Evolutionary conservation across 1,140 invertebrate species (phyloP).

Genomic region (Polyergus mexicanus): DNA sequence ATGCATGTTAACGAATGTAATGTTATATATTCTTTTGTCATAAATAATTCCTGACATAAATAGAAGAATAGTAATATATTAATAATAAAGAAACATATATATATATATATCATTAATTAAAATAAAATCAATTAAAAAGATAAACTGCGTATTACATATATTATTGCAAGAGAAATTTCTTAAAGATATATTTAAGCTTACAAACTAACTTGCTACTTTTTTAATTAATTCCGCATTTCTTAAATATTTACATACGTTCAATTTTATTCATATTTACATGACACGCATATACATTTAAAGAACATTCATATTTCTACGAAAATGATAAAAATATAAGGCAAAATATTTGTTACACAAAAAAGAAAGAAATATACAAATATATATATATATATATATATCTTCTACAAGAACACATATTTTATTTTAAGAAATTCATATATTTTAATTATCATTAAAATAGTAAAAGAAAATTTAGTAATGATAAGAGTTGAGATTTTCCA

Average conservation of each 20-base stretch:
- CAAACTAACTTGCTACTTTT: background rate
- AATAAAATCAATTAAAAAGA: slow-evolving; percentile 23
- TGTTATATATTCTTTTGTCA: background rate
- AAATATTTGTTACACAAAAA: background rate
- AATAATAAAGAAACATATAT: background rate
- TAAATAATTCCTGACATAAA: slow-evolving; percentile 4
- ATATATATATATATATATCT: background rate
- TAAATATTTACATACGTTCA: background rate
- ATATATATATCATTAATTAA: background rate
- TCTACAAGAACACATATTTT: background rate
- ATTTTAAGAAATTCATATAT: background rate
- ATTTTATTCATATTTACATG: too few species aligned
- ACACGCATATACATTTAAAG: too few species aligned
- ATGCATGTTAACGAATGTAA: background rate
- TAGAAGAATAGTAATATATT: too few species aligned
- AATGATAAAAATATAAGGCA: background rate
- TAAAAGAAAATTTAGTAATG: background rate
- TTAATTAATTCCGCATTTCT: background rate
- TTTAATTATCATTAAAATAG: background rate
- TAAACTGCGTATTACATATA: background rate
- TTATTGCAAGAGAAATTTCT: background rate
- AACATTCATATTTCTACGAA: background rate
- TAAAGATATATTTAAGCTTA: background rate
- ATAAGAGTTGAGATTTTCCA: background rate
- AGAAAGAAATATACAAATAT: background rate